Evolutionary conservation across 2,888 invertebrate species (phyloP), one percentile per base, ranked within the genome.

Genomic region (Agelastica alni): DNA sequence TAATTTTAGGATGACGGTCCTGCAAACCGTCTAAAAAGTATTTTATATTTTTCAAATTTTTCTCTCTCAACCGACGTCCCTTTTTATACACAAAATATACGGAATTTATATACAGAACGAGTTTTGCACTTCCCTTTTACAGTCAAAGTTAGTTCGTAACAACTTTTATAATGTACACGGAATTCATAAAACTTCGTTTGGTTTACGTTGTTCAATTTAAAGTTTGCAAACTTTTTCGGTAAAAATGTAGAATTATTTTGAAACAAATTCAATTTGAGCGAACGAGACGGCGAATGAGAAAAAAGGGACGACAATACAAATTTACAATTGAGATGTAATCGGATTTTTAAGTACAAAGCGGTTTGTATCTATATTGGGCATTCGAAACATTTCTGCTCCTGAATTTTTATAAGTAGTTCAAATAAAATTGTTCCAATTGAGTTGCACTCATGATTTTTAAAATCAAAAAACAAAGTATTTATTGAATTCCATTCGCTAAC

Each of bases 141-240:
- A 63, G 60, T 59, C 56, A 65, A 70, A 70, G 66, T 71, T 70
- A 63, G 56, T 66, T 62, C 68, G 66, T 71, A 72, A 72, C 71
- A 72, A 71, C 71, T 72, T 73, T 70, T 71, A 71, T 72, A 72
- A 73, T 72, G 72, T 70, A 70, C 70, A 71, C 69, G 67, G 70
- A 71, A 71, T 68, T 71, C 72, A 69, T 72, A 72, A 73, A 73
- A 72, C 71, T 72, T 71, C 70, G 72, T 71, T 72, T 71, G 70
- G 70, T 72, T 70, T 71, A 71, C 72, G 71, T 73, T 71, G 71
- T 72, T 69, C 72, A 74, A 73, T 72, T 73, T 72, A 72, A 73
- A 72, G 57, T 65, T 65, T 71, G 69, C 66, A 67, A 72, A 71
- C 69, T 69, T 68, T n/a, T n/a, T 59, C 55, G 60, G 63, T 65